A percentile compares a stretch with the other conserved stretches of the same genome.
Evolutionary conservation across 2,797 vertebrate genomes (phyloP).

Genomic region (Bucorvus abyssinicus): DNA sequence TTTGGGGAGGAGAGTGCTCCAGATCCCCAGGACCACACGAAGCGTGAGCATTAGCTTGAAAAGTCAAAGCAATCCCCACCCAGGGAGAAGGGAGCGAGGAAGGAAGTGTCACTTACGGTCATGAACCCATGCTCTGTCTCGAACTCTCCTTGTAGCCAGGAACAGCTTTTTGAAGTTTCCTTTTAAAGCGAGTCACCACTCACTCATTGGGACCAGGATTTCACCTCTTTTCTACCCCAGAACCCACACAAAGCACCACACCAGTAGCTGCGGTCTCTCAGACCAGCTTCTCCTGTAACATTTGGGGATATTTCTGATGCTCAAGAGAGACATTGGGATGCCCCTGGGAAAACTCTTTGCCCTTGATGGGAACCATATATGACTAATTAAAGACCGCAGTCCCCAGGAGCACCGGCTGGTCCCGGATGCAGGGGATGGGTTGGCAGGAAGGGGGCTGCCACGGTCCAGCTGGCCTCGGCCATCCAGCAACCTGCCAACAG

Average conservation of each 20-base stretch:
- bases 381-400: not conserved
- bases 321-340: not conserved
- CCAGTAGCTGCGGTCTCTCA: not conserved
- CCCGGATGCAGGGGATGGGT: not conserved
- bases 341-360: not conserved
- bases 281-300: not conserved
- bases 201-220: not conserved
- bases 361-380: not conserved
- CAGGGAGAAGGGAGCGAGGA: accelerated
- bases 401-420: not conserved
- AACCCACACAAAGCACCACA: too few species aligned
- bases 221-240: not conserved
- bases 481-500: not conserved
- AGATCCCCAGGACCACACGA: accelerated
- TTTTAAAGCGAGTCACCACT: too few species aligned
- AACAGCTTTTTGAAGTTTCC: not conserved
- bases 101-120: accelerated
- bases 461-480: not conserved
- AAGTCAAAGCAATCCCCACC: not conserved
- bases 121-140: accelerated
- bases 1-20: not conserved
- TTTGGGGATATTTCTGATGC: not conserved
- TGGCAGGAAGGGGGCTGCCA: not conserved
- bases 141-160: not conserved
- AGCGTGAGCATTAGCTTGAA: accelerated